Evolutionary conservation across 2,888 invertebrate genomes (phyloP), one percentile per base, ranked within the genome.

Genomic region (Melanargia galathea): DNA sequence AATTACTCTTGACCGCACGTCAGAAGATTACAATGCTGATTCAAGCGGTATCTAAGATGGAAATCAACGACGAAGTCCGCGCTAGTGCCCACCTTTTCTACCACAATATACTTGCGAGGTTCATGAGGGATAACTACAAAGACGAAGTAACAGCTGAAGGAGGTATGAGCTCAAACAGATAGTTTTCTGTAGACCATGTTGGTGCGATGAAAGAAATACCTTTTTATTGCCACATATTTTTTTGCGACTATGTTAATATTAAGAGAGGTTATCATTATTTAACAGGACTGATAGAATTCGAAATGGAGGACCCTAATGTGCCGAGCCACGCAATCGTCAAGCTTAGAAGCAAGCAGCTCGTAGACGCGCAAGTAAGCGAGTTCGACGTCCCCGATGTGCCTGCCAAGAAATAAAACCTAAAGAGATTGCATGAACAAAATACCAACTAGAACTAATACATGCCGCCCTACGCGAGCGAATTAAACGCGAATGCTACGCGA

Each of bases 221-320:
- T n/a, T n/a, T n/a, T n/a, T n/a, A n/a, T n/a, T n/a, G n/a, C n/a
- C n/a, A n/a, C n/a, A n/a, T n/a, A n/a, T n/a, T n/a, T n/a, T n/a
- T n/a, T n/a, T n/a, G n/a, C n/a, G n/a, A n/a, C n/a, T n/a, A n/a
- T n/a, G n/a, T 6, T 6, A 6, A 30, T 30, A 30, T 5, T 6
- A 7, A 30, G 8, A 30, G 6, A 5, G 0, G 18, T 52, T 13
- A 0, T 22, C 45, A 11, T 18, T 45, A 2, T 16, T 45, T 20
- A 2, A 35, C 82, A 84, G 92, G 92, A 43, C 70, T 91, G 60
- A 90, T 91, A 51, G 91, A 91, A 73, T 91, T 91, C 56, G 92
- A 93, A 74, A 83, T 88, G 75, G 87, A 92, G 18, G 93, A 93
- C 70, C 81, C 91, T 0, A 88, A 88, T 46, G 90, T 93, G 48